Percentiles rank a stretch among this genome's conserved stretches.
Evolutionary conservation across 2,888 invertebrate genomes (phyloP).

Genomic region (Pristionchus arcanus): DNA sequence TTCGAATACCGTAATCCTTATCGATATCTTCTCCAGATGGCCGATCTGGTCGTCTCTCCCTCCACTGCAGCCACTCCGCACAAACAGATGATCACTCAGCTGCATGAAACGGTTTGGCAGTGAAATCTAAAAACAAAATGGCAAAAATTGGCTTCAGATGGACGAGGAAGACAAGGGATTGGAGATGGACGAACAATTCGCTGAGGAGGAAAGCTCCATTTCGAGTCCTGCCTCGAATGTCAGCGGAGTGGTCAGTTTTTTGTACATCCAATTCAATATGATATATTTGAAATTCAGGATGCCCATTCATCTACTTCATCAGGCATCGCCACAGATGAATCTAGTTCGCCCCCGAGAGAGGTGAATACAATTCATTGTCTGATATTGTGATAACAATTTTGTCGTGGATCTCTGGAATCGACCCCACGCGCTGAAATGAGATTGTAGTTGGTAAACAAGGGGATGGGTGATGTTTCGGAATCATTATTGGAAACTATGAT

Average conservation of each 20-base stretch:
- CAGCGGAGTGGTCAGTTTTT: conserved; percentile 13
- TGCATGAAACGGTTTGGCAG: neutral
- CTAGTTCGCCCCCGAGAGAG: neutral
- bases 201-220: neutral
- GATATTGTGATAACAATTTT: neutral
- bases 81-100: neutral
- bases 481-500: neutral
- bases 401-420: neutral
- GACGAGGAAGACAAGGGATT: conserved; percentile 28
- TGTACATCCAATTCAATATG: neutral
- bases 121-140: neutral
- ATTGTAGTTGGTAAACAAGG: neutral
- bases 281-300: neutral
- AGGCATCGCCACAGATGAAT: conserved; percentile 46
- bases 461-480: neutral
- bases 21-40: conserved; percentile 21
- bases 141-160: neutral
- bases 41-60: conserved; percentile 48
- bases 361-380: neutral
- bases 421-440: neutral
- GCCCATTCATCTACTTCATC: conserved; percentile 38
- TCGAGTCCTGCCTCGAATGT: conserved; percentile 38
- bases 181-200: conserved; percentile 34
- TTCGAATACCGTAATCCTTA: neutral
- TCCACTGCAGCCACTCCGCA: neutral